Conservation (phyloP, 2,113 vertebrate genomes). For the Phrynosoma platyrhinos region DNA sequence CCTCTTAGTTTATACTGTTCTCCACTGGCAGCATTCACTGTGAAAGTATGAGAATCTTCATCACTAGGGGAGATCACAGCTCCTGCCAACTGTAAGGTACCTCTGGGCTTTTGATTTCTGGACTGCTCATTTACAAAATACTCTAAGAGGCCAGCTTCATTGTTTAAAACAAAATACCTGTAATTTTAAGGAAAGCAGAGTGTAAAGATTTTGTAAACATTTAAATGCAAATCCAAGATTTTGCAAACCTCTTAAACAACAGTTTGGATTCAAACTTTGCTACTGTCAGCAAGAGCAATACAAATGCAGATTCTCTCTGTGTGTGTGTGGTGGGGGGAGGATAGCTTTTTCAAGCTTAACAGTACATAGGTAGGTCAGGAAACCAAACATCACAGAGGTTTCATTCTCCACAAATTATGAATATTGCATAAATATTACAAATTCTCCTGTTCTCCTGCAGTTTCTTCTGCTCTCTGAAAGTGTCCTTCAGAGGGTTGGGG, state of each 20-base stretch:
- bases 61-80: conserved; percentile 98
- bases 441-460: no score
- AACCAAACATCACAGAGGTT: no score
- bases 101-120: conserved; percentile 91
- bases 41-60: conserved; percentile 97
- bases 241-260: conserved; percentile 33
- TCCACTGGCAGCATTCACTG: conserved; percentile 95
- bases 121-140: conserved; percentile 98
- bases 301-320: no score
- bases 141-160: conserved; percentile 94
- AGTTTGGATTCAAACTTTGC: neutral
- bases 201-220: neutral
- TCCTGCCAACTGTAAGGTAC: conserved; percentile 92
- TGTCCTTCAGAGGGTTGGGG: neutral
- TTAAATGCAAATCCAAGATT: neutral
- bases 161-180: conserved; percentile 98
- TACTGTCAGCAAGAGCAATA: neutral
- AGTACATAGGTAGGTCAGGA: no score
- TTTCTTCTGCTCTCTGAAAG: neutral
- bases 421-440: no score
- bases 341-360: neutral
- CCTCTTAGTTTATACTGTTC: conserved; percentile 99
- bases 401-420: no score
- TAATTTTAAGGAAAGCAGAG: conserved; percentile 30
- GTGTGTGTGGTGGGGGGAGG: no score